Percentiles rank a stretch among this genome's conserved stretches.
Conservation (phyloP, 2,113 vertebrate genomes). For the Lichenostomus cassidix region DNA sequence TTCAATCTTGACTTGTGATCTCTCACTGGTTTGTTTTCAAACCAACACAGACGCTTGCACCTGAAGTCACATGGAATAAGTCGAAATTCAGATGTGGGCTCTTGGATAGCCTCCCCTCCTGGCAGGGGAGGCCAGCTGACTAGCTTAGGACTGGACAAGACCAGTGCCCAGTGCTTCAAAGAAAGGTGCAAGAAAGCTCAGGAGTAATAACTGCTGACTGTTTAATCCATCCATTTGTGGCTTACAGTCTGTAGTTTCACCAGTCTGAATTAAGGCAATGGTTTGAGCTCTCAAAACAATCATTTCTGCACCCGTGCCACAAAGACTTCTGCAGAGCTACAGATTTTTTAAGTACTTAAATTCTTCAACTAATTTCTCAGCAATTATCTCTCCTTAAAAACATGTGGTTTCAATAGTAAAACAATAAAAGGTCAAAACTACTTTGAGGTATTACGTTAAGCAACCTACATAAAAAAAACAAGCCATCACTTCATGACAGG, state of each 20-base stretch:
- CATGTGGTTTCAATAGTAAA: not conserved
- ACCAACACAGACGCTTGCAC: not conserved
- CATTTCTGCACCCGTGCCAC: not conserved
- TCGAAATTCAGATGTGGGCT: not conserved
- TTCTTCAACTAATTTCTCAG: not conserved
- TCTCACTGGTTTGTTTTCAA: no score
- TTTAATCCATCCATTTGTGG: not conserved
- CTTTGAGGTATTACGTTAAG: not conserved
- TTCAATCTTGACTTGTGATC: no score
- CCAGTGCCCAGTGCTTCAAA: not conserved
- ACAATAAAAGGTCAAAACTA: not conserved
- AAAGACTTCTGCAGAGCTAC: not conserved
- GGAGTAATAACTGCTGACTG: not conserved
- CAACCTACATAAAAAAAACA: not conserved
- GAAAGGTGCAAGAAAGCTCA: not conserved
- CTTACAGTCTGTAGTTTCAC: not conserved
- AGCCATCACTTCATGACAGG: not conserved
- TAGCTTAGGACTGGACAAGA: not conserved
- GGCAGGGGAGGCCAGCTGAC: not conserved
- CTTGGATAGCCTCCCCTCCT: not conserved
- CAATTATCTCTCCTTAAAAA: not conserved
- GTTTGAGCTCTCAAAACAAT: not conserved
- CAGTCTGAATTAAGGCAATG: not conserved
- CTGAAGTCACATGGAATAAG: fast-evolving
- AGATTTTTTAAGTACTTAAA: not conserved